Evolutionary conservation across 1,140 invertebrate species (phyloP), one percentile per base, ranked within the genome.

Genomic region (Heliconius himera): DNA sequence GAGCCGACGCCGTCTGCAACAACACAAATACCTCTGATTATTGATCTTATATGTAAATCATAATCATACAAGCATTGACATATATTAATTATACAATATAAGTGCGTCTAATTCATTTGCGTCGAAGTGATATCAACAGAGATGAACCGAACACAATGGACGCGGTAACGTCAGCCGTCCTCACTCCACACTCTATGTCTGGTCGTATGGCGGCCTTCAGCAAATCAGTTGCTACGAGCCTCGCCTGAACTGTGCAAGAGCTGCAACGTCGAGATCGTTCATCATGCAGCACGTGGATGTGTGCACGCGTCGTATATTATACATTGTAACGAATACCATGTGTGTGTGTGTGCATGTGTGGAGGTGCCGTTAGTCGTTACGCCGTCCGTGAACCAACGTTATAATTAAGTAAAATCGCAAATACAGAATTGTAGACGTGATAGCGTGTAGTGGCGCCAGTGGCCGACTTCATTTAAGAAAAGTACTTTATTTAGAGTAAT

Each of bases 1-100:
- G 75, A 70, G 18, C 72, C 80, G 60, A 74, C 81, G 77, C 87
- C 87, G 76, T 88, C 87, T 88, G 83, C 54, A 81, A 81, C 51
- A 71, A 60, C 33, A 41, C 38, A 56, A 51, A 51, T 11, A 11
- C n/a, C n/a, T 56, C 54, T 8, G 49, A 51, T 46, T 46, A 9
- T 46, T 46, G 38, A 54, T 20, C 18, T 56, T 56, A 2, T 8
- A 8, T 56, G n/a, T 56, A n/a, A 56, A 56, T 56, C 20, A 70
- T 38, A 56, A 74, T 41, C 13, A 46, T 16, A 33, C 29, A 41
- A 41, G 11, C 41, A 41, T 13, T 41, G 41, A 41, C 11, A 41
- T 41, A 13, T 3, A 33, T 33, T 33, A 33, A 33, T 33, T 33
- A 33, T 33, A 3, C 29, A 33, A 33, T 33, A 33, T 3, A 3